Evolutionary conservation across 2,888 invertebrate genomes (phyloP).

Genomic region (Aphrophora alni): DNA sequence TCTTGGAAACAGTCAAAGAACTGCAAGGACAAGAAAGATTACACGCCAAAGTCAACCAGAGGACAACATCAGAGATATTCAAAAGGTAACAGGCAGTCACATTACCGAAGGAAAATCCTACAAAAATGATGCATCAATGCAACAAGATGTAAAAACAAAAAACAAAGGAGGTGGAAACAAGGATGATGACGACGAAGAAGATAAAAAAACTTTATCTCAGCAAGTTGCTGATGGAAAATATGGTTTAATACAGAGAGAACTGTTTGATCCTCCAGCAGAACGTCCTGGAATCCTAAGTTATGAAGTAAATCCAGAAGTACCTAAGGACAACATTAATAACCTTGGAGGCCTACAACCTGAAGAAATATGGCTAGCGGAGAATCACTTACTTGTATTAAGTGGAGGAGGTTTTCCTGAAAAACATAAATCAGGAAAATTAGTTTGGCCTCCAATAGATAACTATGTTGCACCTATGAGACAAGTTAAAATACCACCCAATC

Average conservation of each 20-base stretch:
- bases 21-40: neutral
- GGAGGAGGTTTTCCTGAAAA: constrained; percentile 70
- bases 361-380: constrained; percentile 90
- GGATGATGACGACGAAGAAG: constrained; percentile 65
- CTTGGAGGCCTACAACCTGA: constrained; percentile 82
- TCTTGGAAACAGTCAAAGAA: neutral
- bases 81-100: neutral
- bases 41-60: neutral
- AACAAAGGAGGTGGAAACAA: constrained; percentile 40
- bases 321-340: constrained; percentile 78
- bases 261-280: constrained; percentile 73
- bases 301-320: constrained; percentile 78
- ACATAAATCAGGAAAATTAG: constrained; percentile 43
- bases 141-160: constrained; percentile 54
- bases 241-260: constrained; percentile 84
- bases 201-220: constrained; percentile 84
- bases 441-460: constrained; percentile 84
- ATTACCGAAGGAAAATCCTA: neutral
- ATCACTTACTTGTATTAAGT: constrained; percentile 81
- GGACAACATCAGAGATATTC: neutral
- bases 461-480: constrained; percentile 83
- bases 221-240: constrained; percentile 91
- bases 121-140: neutral
- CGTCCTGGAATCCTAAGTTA: constrained; percentile 86
- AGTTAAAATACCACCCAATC: constrained; percentile 82